A percentile compares a stretch with the other conserved stretches of the same genome.
phyloP scores from a whole-genome alignment of 2,113 vertebrate species.

The Corydoras sp. region DNA sequence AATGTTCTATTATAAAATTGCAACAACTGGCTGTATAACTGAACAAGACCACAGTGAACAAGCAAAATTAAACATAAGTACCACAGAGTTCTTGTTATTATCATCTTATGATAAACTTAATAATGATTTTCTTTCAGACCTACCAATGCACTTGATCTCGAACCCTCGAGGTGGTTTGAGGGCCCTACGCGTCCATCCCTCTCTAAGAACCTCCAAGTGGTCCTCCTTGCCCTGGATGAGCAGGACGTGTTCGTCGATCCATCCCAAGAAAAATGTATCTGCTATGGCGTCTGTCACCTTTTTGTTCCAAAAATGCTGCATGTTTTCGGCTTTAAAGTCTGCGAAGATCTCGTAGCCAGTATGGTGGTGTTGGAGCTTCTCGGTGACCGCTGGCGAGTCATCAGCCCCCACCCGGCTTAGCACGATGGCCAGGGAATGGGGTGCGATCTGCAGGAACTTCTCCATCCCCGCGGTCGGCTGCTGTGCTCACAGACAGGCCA shows the following conservation, averaged over 20 bases:
- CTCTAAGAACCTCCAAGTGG: conserved; percentile 84
- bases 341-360: conserved; percentile 89
- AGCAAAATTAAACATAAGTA: no score
- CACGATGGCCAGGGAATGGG: conserved; percentile 86
- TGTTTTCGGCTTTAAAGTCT: conserved; percentile 89
- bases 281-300: conserved; percentile 79
- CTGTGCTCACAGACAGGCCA: conserved; percentile 34
- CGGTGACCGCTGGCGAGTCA: conserved; percentile 36
- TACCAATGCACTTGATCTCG: conserved; percentile 83
- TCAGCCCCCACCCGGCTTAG: conserved; percentile 59
- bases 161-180: conserved; percentile 83
- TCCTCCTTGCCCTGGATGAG: conserved; percentile 85
- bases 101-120: no score
- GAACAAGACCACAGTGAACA: no score
- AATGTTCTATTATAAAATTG: no score
- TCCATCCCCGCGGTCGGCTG: conserved; percentile 59
- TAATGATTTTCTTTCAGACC: conserved; percentile 35
- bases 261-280: conserved; percentile 88
- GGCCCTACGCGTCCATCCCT: conserved; percentile 82
- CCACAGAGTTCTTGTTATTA: no score
- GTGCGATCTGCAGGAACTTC: conserved; percentile 77
- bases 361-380: conserved; percentile 64
- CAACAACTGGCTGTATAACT: no score
- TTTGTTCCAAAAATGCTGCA: conserved; percentile 92
- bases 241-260: conserved; percentile 88